phyloP scores from a whole-genome alignment of 2,797 vertebrate genomes.

The Danio tinwini region DNA sequence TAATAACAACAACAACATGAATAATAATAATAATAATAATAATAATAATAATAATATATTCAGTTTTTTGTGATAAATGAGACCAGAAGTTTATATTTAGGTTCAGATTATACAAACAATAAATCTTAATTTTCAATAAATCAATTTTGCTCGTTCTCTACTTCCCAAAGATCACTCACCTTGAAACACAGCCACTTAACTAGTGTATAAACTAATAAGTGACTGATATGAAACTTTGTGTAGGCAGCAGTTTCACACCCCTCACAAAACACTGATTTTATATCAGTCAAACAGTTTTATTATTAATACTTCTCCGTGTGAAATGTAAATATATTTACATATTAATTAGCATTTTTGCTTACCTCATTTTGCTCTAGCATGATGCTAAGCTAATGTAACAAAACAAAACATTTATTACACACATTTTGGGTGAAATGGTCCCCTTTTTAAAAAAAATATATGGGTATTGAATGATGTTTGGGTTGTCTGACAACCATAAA shows the following conservation, averaged over 20 bases:
- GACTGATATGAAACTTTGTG: neutral
- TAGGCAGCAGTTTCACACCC: neutral
- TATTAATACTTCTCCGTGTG: neutral
- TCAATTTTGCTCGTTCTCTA: too few species aligned
- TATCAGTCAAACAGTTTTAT: neutral
- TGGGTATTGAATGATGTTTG: neutral
- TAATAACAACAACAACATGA: too few species aligned
- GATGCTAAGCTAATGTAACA: neutral
- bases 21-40: too few species aligned
- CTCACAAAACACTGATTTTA: neutral
- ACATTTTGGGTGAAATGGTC: neutral
- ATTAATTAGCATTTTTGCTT: neutral
- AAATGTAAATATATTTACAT: neutral
- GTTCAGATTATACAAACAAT: neutral
- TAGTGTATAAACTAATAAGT: neutral
- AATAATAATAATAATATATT: too few species aligned
- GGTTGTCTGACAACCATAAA: too few species aligned
- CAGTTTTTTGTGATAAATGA: too few species aligned
- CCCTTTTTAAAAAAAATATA: neutral
- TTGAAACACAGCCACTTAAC: neutral
- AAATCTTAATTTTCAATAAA: too few species aligned
- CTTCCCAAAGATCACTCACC: neutral
- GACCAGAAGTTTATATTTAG: too few species aligned
- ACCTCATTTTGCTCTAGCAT: neutral
- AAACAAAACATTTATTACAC: neutral